Conservation (phyloP, 2,888 invertebrate species). For the Heliconius ethilla region DNA sequence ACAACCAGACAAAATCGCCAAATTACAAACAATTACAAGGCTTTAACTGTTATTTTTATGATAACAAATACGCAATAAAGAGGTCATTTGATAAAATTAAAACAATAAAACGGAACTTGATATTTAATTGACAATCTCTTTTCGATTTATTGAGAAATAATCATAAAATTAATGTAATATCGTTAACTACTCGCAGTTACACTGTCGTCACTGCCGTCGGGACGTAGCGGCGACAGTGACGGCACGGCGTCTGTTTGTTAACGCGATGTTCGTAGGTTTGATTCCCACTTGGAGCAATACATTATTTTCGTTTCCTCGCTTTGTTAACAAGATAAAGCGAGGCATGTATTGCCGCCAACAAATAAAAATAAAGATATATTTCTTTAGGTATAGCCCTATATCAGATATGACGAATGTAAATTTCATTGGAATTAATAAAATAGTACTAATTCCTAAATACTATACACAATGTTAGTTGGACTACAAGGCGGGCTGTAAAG, state of each 20-base stretch:
- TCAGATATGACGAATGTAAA: not conserved
- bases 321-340: too few relatives aligned
- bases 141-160: not conserved
- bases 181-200: not conserved
- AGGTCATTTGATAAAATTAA: not conserved
- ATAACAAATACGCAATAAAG: slow-evolving; percentile 4
- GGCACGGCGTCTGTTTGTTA: not conserved
- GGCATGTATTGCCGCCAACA: too few relatives aligned
- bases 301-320: not conserved
- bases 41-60: slow-evolving; percentile 1
- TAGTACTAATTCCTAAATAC: not conserved
- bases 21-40: not conserved
- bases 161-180: not conserved
- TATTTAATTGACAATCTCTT: slow-evolving; percentile 1
- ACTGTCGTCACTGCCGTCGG: too few relatives aligned
- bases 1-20: too few relatives aligned
- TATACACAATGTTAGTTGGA: too few relatives aligned
- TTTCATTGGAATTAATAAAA: slow-evolving; percentile 10
- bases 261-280: not conserved
- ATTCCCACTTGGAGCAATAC: not conserved
- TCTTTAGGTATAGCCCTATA: not conserved
- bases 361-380: not conserved
- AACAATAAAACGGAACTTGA: slow-evolving; percentile 13
- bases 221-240: not conserved
- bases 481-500: not conserved